phyloP scores from a whole-genome alignment of 2,797 vertebrate species.

The Phalanger gymnotis region DNA sequence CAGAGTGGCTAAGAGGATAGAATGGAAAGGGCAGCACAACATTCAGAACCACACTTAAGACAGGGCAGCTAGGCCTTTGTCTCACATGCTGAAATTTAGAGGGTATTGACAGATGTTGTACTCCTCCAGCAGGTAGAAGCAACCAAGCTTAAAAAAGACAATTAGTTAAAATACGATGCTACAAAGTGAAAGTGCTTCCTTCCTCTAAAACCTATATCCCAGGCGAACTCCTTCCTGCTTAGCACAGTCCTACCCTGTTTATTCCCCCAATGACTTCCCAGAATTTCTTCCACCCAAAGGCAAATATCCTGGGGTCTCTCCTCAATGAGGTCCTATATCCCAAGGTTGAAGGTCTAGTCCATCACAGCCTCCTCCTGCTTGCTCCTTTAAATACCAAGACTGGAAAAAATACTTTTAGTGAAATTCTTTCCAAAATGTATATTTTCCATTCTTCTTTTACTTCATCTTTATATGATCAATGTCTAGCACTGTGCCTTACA shows the following conservation, averaged over 20 bases:
- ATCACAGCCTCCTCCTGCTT: background rate
- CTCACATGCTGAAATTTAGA: background rate
- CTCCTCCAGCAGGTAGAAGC: background rate
- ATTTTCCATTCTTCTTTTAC: background rate
- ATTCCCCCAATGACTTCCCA: background rate
- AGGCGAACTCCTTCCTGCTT: background rate
- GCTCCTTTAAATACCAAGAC: background rate
- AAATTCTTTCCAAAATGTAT: background rate
- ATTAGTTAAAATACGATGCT: background rate
- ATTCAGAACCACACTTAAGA: background rate
- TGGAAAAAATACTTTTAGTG: background rate
- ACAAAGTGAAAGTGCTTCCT: background rate
- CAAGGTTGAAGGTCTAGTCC: background rate
- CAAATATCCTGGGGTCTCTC: background rate
- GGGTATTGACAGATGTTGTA: background rate
- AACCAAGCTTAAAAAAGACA: background rate
- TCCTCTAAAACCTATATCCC: background rate
- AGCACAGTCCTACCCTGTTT: background rate
- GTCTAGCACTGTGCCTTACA: background rate
- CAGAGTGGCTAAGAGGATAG: background rate
- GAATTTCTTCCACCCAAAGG: background rate
- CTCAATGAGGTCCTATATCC: background rate
- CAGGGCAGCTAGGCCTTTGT: background rate
- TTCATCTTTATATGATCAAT: background rate
- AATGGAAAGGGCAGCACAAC: background rate